phyloP scores from a whole-genome alignment of 1,140 invertebrate genomes.

The Nomia melanderi region DNA sequence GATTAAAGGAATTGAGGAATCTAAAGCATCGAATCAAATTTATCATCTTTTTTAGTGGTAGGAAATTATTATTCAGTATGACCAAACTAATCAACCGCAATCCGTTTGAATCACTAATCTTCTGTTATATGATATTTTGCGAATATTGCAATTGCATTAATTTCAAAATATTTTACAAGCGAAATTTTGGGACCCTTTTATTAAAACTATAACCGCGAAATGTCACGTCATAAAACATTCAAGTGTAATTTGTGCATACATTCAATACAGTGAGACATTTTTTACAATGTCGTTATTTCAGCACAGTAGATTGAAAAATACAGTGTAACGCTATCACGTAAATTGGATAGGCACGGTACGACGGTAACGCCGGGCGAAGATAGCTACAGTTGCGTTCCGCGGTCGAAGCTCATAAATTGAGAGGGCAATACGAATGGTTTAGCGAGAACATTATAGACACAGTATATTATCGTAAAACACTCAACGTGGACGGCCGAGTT shows the following conservation, averaged over 20 bases:
- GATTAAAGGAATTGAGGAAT: constrained; percentile 28
- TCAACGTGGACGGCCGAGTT: no score
- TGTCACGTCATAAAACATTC: neutral
- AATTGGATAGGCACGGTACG: no score
- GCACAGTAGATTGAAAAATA: no score
- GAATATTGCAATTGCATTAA: neutral
- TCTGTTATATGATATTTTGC: neutral
- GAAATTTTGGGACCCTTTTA: neutral
- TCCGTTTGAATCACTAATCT: neutral
- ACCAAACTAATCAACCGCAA: neutral
- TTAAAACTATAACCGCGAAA: neutral
- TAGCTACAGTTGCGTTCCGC: no score
- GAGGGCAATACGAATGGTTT: no score
- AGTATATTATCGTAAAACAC: no score
- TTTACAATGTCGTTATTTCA: no score
- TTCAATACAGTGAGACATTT: no score
- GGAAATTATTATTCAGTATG: neutral
- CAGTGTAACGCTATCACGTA: no score
- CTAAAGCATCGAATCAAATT: constrained; percentile 21
- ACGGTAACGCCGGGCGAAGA: no score
- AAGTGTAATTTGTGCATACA: neutral
- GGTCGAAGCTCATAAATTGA: no score
- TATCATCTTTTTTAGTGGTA: neutral
- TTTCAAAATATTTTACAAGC: neutral
- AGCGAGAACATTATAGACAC: no score